phyloP scores from a whole-genome alignment of 2,888 invertebrate genomes.

The Tanypteryx hageni region DNA sequence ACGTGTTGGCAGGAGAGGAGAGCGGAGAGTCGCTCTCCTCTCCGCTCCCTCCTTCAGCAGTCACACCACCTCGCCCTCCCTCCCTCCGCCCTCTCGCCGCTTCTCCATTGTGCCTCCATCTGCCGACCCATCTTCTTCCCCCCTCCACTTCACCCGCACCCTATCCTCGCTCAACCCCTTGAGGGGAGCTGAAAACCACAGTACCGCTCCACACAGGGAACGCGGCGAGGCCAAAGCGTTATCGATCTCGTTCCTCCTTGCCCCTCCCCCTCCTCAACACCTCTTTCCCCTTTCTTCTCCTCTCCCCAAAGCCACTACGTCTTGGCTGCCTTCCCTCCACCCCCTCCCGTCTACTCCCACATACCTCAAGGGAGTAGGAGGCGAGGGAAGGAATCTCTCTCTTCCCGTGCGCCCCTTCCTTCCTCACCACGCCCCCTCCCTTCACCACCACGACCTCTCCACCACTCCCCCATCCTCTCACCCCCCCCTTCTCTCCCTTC shows the following conservation, averaged over 20 bases:
- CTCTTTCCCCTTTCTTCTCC: background rate
- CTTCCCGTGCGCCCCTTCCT: background rate
- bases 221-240: constrained; percentile 53
- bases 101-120: too few species aligned
- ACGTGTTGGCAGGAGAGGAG: constrained; percentile 36
- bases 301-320: background rate
- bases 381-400: background rate
- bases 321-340: background rate
- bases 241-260: constrained; percentile 42
- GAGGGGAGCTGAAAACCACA: constrained; percentile 49
- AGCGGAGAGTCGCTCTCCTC: background rate
- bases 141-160: background rate
- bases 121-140: background rate
- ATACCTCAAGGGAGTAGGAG: background rate
- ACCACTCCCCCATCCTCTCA: background rate
- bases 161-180: background rate
- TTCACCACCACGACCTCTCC: background rate
- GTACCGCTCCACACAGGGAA: constrained; percentile 46
- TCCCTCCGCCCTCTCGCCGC: background rate
- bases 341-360: background rate
- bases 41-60: background rate
- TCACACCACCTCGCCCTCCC: background rate
- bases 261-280: background rate
- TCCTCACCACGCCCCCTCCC: background rate
- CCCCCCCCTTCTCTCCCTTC: background rate